These are phyloP conservation scores for Sinonovacula constricta DNA, from an alignment of 1,140 invertebrate genomes.

Conservation along the genomic window DNA sequence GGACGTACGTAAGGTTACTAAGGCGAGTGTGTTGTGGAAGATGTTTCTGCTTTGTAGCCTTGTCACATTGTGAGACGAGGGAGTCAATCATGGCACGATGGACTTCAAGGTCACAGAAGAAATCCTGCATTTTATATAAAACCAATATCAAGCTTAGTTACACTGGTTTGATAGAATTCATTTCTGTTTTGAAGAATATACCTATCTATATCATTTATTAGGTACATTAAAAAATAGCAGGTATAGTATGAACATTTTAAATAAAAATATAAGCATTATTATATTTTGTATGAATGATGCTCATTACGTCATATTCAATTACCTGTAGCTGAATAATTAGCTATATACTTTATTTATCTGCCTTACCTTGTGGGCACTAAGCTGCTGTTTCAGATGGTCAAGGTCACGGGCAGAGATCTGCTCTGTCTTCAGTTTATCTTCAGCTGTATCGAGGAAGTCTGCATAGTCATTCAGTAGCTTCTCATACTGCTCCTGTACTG, in stretches of 20 bases:
- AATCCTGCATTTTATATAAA: no score
- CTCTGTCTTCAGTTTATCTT: slow-evolving; percentile 72
- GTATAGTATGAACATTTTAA: no score
- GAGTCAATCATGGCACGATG: slow-evolving; percentile 74
- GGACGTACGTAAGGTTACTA: slow-evolving; percentile 68
- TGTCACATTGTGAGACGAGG: slow-evolving; percentile 69
- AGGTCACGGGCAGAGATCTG: slow-evolving; percentile 66
- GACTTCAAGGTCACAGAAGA: slow-evolving; percentile 75
- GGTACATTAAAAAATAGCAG: no score
- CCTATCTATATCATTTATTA: no score
- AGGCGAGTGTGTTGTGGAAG: slow-evolving; percentile 67
- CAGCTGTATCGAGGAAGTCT: slow-evolving; percentile 75
- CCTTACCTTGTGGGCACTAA: slow-evolving; percentile 73
- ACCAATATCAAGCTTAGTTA: no score
- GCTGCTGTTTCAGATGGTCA: slow-evolving; percentile 72
- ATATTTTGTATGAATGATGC: no score
- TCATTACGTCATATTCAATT: background rate
- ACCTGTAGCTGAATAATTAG: no score
- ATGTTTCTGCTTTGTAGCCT: slow-evolving; percentile 63
- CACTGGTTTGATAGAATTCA: background rate
- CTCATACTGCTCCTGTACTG: slow-evolving; percentile 76
- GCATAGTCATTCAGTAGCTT: slow-evolving; percentile 75
- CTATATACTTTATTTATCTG: no score
- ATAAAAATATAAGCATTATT: no score
- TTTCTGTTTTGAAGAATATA: no score